These are phyloP conservation scores for Chauna torquata DNA, from an alignment of 2,113 vertebrate species.

Conservation along the genomic window DNA sequence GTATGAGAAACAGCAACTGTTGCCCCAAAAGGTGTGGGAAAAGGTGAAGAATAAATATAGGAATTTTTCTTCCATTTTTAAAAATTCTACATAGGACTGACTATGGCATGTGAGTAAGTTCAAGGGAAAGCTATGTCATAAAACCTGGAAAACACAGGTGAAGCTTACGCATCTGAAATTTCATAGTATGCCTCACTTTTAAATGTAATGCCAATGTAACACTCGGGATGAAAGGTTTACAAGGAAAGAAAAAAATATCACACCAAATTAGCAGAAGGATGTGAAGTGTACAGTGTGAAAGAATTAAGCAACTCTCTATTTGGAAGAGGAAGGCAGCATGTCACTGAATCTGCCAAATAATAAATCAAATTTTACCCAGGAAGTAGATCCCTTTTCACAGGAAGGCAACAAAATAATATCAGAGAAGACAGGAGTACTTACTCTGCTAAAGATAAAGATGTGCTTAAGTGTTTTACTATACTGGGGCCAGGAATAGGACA, in stretches of 20 bases:
- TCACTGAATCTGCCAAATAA: background rate
- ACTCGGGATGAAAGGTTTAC: background rate
- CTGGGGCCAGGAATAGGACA: background rate
- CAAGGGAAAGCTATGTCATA: background rate
- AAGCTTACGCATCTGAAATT: constrained; percentile 10
- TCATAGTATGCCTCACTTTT: background rate
- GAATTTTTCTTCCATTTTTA: background rate
- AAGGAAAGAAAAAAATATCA: background rate
- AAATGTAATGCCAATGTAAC: background rate
- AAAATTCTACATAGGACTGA: background rate
- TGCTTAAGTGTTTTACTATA: background rate
- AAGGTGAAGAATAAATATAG: background rate
- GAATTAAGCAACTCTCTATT: background rate
- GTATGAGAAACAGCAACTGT: background rate
- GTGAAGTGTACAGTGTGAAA: background rate
- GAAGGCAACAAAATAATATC: background rate
- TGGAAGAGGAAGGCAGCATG: background rate
- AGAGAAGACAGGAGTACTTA: background rate
- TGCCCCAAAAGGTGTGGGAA: background rate
- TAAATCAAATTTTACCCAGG: background rate
- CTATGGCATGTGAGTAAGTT: background rate
- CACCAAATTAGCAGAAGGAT: background rate
- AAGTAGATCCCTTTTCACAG: background rate
- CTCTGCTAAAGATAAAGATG: background rate
- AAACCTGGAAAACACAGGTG: background rate